Evolutionary conservation across 2,888 invertebrate species (phyloP).

Genomic region (Lasiommata megera): DNA sequence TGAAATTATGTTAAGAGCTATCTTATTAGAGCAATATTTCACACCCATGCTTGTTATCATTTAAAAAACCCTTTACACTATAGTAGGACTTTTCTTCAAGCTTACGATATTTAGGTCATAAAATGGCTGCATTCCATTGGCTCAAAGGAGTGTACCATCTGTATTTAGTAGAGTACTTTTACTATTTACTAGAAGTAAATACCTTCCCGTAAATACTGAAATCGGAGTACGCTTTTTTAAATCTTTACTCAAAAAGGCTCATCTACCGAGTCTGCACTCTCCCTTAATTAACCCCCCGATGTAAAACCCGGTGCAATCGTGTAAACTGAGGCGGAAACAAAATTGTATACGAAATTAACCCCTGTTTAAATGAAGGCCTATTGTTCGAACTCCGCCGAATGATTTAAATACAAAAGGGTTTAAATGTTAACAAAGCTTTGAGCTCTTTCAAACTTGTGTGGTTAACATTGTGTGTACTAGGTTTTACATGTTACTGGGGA

Average conservation of each 20-base stretch:
- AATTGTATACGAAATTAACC: slow-evolving; percentile 58
- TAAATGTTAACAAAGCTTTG: slow-evolving; percentile 23
- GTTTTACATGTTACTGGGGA: not conserved
- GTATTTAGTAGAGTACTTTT: too few relatives aligned
- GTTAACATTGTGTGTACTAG: not conserved
- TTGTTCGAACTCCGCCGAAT: slow-evolving; percentile 47
- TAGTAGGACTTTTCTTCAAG: too few relatives aligned
- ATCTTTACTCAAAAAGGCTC: not conserved
- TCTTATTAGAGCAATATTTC: too few relatives aligned
- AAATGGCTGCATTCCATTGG: too few relatives aligned
- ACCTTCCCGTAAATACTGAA: too few relatives aligned
- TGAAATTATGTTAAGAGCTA: too few relatives aligned
- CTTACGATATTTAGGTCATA: too few relatives aligned
- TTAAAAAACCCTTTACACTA: too few relatives aligned
- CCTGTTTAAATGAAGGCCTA: slow-evolving; percentile 53
- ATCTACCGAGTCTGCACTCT: not conserved
- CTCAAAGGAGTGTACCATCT: too few relatives aligned
- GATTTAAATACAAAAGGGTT: slow-evolving; percentile 46
- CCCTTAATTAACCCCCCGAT: slow-evolving; percentile 20
- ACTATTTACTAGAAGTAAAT: too few relatives aligned
- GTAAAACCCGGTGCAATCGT: slow-evolving; percentile 23
- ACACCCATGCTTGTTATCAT: too few relatives aligned
- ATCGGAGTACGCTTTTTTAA: not conserved
- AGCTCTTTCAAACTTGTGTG: slow-evolving; percentile 5
- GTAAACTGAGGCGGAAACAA: slow-evolving; percentile 38